These are phyloP conservation scores for Galerucella calmariensis DNA, from an alignment of 2,888 invertebrate species.

Conservation along the genomic window DNA sequence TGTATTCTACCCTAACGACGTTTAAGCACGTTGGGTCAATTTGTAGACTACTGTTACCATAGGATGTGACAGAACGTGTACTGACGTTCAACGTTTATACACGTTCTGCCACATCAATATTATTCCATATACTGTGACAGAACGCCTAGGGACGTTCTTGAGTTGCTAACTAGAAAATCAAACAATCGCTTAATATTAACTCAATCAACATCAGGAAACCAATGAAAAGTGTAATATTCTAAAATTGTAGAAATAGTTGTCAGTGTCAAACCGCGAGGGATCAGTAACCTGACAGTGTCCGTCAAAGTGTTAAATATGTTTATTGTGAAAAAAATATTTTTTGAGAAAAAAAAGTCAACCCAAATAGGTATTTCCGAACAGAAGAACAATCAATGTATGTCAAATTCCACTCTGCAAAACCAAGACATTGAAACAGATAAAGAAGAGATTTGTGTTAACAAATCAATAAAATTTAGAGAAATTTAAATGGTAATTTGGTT, in stretches of 20 bases:
- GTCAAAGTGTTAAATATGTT: conserved; percentile 25
- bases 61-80: no score
- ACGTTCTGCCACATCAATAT: not conserved
- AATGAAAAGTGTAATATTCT: no score
- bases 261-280: conserved; percentile 1
- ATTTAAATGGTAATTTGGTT: no score
- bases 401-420: no score
- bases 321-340: no score
- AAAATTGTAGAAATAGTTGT: not conserved
- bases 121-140: not conserved
- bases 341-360: no score
- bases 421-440: no score
- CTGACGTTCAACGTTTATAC: no score
- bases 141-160: conserved; percentile 4
- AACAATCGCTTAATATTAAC: not conserved
- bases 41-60: not conserved
- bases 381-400: no score
- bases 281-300: conserved; percentile 1
- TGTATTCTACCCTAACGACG: not conserved
- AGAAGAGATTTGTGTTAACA: no score
- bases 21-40: conserved; percentile 1
- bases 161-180: not conserved
- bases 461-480: no score
- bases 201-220: not conserved
- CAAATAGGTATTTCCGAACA: no score